Conservation (phyloP, 2,797 vertebrate genomes). For the Trichosurus vulpecula region DNA sequence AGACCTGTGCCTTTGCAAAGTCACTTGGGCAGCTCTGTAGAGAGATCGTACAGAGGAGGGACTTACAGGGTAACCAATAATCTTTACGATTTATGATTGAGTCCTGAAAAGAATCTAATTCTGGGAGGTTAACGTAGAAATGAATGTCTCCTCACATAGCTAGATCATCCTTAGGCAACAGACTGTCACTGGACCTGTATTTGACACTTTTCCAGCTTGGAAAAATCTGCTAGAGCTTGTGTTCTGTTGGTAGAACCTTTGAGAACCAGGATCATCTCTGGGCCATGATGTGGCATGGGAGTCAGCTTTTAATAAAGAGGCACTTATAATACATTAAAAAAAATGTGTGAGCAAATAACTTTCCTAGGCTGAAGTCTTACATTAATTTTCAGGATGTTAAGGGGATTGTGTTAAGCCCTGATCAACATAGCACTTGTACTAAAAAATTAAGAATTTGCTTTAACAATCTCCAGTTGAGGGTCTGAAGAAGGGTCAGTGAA, state of each 20-base stretch:
- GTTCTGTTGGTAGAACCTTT: neutral
- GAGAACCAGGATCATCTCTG: neutral
- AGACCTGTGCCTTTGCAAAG: neutral
- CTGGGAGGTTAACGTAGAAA: neutral
- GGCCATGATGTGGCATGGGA: neutral
- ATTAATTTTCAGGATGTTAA: neutral
- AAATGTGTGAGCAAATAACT: neutral
- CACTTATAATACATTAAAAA: neutral
- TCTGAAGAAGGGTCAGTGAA: constrained; percentile 1
- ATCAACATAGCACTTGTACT: neutral
- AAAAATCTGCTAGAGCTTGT: neutral
- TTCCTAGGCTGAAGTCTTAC: neutral
- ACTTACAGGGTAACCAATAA: neutral
- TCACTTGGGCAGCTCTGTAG: neutral
- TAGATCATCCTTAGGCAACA: neutral
- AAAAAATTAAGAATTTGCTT: constrained; percentile 15
- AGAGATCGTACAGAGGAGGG: neutral
- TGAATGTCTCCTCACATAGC: neutral
- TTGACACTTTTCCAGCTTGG: neutral
- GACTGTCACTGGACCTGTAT: neutral
- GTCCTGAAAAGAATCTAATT: neutral
- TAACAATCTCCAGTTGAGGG: neutral
- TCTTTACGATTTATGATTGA: neutral
- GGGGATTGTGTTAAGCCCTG: neutral
- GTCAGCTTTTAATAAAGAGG: neutral